Evolutionary conservation across 1,140 invertebrate species (phyloP).

Genomic region (Pogonomyrmex californicus): DNA sequence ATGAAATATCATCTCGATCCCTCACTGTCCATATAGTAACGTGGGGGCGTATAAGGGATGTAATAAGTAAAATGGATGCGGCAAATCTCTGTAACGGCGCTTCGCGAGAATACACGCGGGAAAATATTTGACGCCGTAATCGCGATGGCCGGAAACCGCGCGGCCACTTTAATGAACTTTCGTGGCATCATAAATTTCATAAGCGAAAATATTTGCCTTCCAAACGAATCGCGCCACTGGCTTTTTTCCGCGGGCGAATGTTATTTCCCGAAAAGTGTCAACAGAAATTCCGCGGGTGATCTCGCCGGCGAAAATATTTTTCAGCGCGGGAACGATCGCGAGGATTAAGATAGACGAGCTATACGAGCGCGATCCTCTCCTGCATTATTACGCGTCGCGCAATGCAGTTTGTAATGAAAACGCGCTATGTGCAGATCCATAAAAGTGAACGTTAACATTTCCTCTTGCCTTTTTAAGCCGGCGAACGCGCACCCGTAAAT

Average conservation of each 20-base stretch:
- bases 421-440: constrained; percentile 57
- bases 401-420: constrained; percentile 64
- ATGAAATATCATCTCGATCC: constrained; percentile 55
- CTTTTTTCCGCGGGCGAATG: constrained; percentile 35
- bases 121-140: constrained; percentile 59
- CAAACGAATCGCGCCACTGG: constrained; percentile 50
- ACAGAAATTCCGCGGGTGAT: constrained; percentile 61
- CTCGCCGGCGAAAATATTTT: constrained; percentile 59
- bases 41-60: constrained; percentile 52
- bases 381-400: constrained; percentile 58
- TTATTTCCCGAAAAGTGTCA: constrained; percentile 63
- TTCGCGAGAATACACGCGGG: constrained; percentile 30
- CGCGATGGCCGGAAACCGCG: constrained; percentile 20
- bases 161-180: constrained; percentile 54
- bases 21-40: constrained; percentile 54
- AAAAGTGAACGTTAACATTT: constrained; percentile 63
- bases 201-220: constrained; percentile 60
- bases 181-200: constrained; percentile 61
- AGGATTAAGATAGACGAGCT: constrained; percentile 64
- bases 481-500: constrained; percentile 32
- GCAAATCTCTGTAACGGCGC: constrained; percentile 49
- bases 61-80: constrained; percentile 64
- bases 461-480: constrained; percentile 46
- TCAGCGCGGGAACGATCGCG: constrained; percentile 55
- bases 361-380: constrained; percentile 52